Evolutionary conservation across 2,797 vertebrate genomes (phyloP).

Genomic region (Lacerta agilis): DNA sequence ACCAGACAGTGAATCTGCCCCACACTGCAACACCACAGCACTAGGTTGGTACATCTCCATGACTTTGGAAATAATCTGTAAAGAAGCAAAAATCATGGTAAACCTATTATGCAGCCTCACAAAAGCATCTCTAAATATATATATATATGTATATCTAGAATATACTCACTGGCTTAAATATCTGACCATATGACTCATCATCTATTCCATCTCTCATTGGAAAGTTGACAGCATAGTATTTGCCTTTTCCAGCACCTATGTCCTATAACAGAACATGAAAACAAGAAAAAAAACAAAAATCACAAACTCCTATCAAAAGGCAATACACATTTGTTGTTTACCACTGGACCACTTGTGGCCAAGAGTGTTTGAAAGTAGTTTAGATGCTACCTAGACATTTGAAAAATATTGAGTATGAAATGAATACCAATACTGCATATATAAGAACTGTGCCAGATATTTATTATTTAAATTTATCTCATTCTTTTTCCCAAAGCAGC

Average conservation of each 20-base stretch:
- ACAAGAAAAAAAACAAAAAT: not conserved
- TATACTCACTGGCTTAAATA: slow-evolving; percentile 91
- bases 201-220: slow-evolving; percentile 93
- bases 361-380: not conserved
- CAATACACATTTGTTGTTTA: not conserved
- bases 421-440: not conserved
- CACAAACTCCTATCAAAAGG: not conserved
- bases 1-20: slow-evolving; percentile 87
- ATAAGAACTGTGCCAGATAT: not conserved
- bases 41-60: slow-evolving; percentile 92
- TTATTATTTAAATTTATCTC: too few relatives aligned
- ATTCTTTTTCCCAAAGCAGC: too few relatives aligned
- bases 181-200: slow-evolving; percentile 90
- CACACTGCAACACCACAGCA: slow-evolving; percentile 87
- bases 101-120: slow-evolving; percentile 27
- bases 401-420: not conserved
- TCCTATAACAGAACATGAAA: slow-evolving; percentile 77
- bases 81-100: slow-evolving; percentile 36
- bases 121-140: not conserved
- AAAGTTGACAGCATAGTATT: slow-evolving; percentile 95
- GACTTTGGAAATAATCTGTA: slow-evolving; percentile 88
- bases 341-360: not conserved
- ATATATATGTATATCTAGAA: not conserved
- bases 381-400: not conserved
- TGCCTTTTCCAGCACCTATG: slow-evolving; percentile 94